These are phyloP conservation scores for Nycticorax nycticorax DNA, from an alignment of 2,113 vertebrate genomes.

Conservation along the genomic window DNA sequence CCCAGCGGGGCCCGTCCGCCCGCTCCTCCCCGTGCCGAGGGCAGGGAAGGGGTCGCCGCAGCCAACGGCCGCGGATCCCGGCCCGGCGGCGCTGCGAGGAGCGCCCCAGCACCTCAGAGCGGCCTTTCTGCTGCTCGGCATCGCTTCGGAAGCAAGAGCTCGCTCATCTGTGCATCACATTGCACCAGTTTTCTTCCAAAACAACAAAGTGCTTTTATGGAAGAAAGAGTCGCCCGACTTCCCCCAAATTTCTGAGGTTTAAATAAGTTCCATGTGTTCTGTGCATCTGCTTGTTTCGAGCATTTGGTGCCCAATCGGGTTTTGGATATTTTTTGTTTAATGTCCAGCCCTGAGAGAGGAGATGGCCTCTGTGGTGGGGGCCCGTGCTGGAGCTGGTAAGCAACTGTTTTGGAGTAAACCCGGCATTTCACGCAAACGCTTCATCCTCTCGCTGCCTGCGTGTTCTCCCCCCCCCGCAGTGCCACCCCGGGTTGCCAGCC, in stretches of 20 bases:
- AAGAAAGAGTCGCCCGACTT: background rate
- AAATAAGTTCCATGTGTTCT: background rate
- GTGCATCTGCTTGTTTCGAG: background rate
- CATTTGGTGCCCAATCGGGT: background rate
- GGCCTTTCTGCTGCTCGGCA: background rate
- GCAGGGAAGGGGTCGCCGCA: background rate
- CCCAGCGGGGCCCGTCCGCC: rapidly evolving
- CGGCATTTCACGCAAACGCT: background rate
- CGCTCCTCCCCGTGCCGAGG: background rate
- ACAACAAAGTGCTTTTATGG: background rate
- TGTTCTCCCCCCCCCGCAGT: background rate
- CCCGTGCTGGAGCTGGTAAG: background rate
- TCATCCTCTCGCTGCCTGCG: background rate
- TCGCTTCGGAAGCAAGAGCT: background rate
- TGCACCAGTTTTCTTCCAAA: background rate
- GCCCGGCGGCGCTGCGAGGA: background rate
- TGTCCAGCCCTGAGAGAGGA: background rate
- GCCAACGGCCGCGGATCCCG: background rate
- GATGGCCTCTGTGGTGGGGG: background rate
- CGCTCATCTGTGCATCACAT: background rate
- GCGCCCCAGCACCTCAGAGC: background rate
- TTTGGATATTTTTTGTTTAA: background rate
- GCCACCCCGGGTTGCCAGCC: background rate
- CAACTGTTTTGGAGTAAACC: background rate
- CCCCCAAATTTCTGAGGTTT: background rate